A percentile compares a stretch with the other conserved stretches of the same genome.
phyloP scores from a whole-genome alignment of 2,888 invertebrate species.

The Melanophora roralis region DNA sequence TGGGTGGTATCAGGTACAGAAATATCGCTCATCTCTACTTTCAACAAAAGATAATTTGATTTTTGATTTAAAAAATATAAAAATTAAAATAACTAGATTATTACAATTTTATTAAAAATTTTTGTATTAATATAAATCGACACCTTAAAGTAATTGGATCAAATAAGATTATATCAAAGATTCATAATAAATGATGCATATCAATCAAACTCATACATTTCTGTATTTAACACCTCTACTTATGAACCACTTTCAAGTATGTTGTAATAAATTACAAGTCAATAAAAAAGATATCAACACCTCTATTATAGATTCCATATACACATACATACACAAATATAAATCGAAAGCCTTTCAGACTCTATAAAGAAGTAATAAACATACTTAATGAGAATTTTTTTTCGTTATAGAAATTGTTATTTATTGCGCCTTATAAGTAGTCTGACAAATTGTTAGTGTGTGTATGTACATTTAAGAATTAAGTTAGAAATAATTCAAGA shows the following conservation, averaged over 20 bases:
- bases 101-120: too few relatives aligned
- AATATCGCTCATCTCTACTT: too few relatives aligned
- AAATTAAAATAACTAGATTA: too few relatives aligned
- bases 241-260: constrained; percentile 3
- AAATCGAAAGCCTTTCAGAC: background rate
- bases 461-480: background rate
- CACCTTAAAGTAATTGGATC: too few relatives aligned
- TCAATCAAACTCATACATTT: constrained; percentile 17
- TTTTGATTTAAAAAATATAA: too few relatives aligned
- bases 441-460: constrained; percentile 26
- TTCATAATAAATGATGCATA: background rate
- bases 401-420: background rate
- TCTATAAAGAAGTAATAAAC: background rate
- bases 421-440: too few relatives aligned
- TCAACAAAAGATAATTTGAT: too few relatives aligned
- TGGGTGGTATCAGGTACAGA: too few relatives aligned
- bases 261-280: constrained; percentile 31
- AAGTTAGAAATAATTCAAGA: background rate
- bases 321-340: background rate
- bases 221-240: constrained; percentile 1
- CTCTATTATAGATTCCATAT: background rate
- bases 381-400: background rate
- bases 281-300: background rate
- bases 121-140: too few relatives aligned
- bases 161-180: background rate